Evolutionary conservation across 2,888 invertebrate genomes (phyloP), one percentile per base, ranked within the genome.

Genomic region (Polymixis lichenea): DNA sequence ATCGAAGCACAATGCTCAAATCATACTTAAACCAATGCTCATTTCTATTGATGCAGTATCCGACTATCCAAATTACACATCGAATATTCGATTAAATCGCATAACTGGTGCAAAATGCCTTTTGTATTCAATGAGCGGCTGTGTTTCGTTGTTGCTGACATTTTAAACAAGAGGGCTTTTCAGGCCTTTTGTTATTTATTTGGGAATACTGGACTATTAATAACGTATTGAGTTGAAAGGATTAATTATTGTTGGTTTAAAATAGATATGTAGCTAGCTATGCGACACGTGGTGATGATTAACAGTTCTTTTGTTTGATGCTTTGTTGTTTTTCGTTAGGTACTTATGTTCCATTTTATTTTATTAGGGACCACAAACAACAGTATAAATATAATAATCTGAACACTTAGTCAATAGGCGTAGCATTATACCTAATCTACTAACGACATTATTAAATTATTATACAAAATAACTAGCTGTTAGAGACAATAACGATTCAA

Each of bases 11-110:
- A 25, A 56, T n/a, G 22, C 46, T 51, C 13, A 53, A 61, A 60
- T 76, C 58, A 69, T 65, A 69, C 22, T 77, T 61, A 71, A 77
- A 82, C 58, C 73, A 66, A 72, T 68, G 11, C 62, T 69, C 19
- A 75, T 65, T 68, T 25, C 46, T 67, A 78, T 78, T 65, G 73
- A 82, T 75, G 25, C 64, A 73, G 72, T 60, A 82, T 82, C 55
- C 61, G 82, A 87, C 77, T 84, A 84, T 76, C 69, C 67, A 55
- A 73, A 81, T 86, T 82, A 82, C 62, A 77, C 69, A 75, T 68
- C 56, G 75, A 73, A 73, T 77, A 82, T 76, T 86, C 86, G 66
- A 80, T 78, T 75, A 66, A 69, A 86, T 69, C 43, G 69, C 28
- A 38, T 46, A 56, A 61, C 46, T 56, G 22, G 17, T 78, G 56